Base-by-base conservation (phyloP, 2,888 invertebrate genomes). In the Drosophila pseudotalamancana region DNA sequence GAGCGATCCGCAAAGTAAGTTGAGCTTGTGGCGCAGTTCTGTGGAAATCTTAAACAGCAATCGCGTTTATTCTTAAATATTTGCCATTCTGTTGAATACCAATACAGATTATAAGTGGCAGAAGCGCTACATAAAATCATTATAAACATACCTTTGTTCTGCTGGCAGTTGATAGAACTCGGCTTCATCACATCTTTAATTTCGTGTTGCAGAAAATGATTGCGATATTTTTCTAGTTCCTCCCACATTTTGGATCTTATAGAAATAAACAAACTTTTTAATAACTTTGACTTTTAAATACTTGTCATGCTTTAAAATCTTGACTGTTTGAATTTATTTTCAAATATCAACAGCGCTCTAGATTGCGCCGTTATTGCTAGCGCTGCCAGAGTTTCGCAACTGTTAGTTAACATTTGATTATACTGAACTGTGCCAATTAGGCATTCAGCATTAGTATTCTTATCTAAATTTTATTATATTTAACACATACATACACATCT, bases 181-280 rank as follows among this genome's bases (percentile, higher is more conserved):
- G 86, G 27, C n/a, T 48, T 72, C 16, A 86, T n/a, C 21, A 62
- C 27, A 42, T 61, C 49, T 39, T 74, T 69, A 31, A 82, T 46
- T 57, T 84, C 88, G 4, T 16, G 9, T 57, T 90, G 90, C 29
- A 90, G 48, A 42, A 82, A 90, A 50, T 85, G 69, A 73, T 90
- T 90, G 43, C 83, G 87, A 59, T 85, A 87, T 42, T 60, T 69
- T 19, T 81, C 88, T 19, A 88, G 49, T 51, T 89, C 54, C 32
- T 83, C 75, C 90, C 90, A 90, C 91, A 90, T 90, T 46, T 60
- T 73, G 11, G 6, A n/a, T 6, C 18, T 6, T 43, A 50, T 8
- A 19, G 1, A 23, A 43, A 43, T 18, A 25, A 11, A 27, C 2
- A 27, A 19, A 19, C 37, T 31, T 14, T 12, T 21, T 5, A 23